Conservation (phyloP, 2,797 vertebrate genomes). For the Brotula barbata region DNA sequence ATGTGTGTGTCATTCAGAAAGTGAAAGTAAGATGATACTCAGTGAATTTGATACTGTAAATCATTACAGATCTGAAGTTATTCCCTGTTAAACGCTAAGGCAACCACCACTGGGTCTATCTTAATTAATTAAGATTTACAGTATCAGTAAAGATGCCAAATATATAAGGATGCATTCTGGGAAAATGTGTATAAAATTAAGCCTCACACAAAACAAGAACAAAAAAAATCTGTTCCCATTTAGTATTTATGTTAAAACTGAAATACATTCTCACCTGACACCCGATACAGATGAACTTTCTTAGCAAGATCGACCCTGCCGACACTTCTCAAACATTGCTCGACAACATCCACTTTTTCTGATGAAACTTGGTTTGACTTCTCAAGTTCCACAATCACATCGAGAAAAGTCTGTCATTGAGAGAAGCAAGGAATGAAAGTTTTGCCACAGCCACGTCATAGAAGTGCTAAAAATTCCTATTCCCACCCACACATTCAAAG, state of each 20-base stretch:
- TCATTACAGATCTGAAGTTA: not conserved
- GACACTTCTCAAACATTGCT: slow-evolving; percentile 81
- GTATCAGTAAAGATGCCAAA: no score
- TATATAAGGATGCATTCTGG: no score
- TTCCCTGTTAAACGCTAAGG: no score
- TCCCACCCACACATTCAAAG: slow-evolving; percentile 12
- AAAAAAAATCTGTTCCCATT: no score
- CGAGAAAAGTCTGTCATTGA: slow-evolving; percentile 84
- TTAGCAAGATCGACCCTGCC: slow-evolving; percentile 85
- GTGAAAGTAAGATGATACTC: no score
- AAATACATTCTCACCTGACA: slow-evolving; percentile 74
- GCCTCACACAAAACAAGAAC: not conserved
- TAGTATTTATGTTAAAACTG: not conserved
- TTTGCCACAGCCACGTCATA: no score
- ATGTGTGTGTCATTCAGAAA: no score
- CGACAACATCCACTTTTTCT: slow-evolving; percentile 81
- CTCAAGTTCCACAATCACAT: slow-evolving; percentile 87
- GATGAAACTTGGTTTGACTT: slow-evolving; percentile 83
- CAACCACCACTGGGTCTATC: no score
- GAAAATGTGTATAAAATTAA: slow-evolving; percentile 9
- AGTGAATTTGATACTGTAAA: no score
- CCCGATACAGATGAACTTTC: slow-evolving; percentile 81
- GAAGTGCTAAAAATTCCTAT: slow-evolving; percentile 1
- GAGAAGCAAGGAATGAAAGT: no score
- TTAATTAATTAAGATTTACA: no score